A percentile compares a stretch with the other conserved stretches of the same genome.
Conservation (phyloP, 2,113 vertebrate species). For the Anhinga rufa region DNA sequence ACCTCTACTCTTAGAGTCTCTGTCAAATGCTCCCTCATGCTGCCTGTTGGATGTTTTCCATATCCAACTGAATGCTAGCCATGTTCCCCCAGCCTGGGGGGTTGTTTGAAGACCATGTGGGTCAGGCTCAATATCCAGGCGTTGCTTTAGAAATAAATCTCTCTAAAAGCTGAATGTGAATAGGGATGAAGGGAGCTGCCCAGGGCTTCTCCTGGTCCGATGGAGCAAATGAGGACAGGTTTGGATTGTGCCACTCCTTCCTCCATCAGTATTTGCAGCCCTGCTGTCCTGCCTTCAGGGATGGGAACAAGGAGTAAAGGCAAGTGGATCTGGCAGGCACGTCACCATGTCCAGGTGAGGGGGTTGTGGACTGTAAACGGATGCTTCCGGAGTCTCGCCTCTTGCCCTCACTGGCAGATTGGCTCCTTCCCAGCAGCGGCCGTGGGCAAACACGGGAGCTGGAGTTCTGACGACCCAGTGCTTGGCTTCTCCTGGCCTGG, state of each 20-base stretch:
- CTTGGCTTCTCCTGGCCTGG: background rate
- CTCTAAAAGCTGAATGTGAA: background rate
- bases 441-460: accelerated
- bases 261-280: accelerated
- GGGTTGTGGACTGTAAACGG: background rate
- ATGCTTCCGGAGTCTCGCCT: background rate
- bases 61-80: background rate
- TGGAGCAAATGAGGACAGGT: background rate
- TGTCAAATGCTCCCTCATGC: background rate
- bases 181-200: background rate
- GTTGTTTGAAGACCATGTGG: background rate
- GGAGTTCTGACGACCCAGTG: background rate
- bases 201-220: background rate
- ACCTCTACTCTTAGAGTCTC: background rate
- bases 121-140: background rate
- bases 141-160: background rate
- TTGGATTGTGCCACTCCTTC: background rate
- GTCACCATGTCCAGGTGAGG: background rate
- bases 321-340: background rate
- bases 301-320: background rate
- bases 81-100: accelerated
- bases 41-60: background rate
- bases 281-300: background rate
- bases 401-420: background rate
- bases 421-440: background rate